Evolutionary conservation across 1,140 invertebrate genomes (phyloP).

Genomic region (silkworm (Bombyx mori)): ASM3026992v2 NC_085111.1:8879001-8879500

Average conservation of each 20-base stretch:
- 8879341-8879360: too few relatives aligned
- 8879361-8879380: conserved; percentile 42
- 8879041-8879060: too few relatives aligned
- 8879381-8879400: conserved; percentile 68
- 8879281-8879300: conserved; percentile 9
- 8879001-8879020: too few relatives aligned
- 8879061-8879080: too few relatives aligned
- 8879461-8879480: conserved; percentile 59
- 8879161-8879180: conserved; percentile 42
- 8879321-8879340: conserved; percentile 16
- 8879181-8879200: conserved; percentile 37
- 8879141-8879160: neutral
- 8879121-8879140: too few relatives aligned
- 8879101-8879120: too few relatives aligned
- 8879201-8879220: conserved; percentile 3
- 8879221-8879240: conserved; percentile 1
- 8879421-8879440: conserved; percentile 61
- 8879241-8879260: too few relatives aligned
- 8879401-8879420: conserved; percentile 58
- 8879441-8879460: conserved; percentile 49
- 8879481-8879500: conserved; percentile 46
- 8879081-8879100: too few relatives aligned
- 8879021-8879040: too few relatives aligned
- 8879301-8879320: conserved; percentile 31
- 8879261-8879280: neutral